These are phyloP conservation scores for Epicauta chinensis DNA, from an alignment of 1,140 invertebrate species.

Conservation along the genomic window DNA sequence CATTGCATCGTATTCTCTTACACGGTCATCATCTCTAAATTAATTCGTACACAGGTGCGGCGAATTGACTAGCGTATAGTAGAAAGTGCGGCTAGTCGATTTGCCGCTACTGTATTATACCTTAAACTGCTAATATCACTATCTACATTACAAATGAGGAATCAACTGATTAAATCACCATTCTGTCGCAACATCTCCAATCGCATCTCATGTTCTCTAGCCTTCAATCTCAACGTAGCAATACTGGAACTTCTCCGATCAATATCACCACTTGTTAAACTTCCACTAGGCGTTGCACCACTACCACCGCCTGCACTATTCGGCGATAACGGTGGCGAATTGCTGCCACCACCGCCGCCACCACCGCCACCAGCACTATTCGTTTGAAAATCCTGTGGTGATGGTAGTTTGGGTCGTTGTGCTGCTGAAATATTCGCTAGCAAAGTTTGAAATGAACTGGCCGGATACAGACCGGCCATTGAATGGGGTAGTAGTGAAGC, in stretches of 20 bases:
- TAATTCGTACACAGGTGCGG: too few species aligned
- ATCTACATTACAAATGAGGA: neutral
- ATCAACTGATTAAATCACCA: conserved; percentile 68
- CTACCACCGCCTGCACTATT: conserved; percentile 26
- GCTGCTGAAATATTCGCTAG: conserved; percentile 73
- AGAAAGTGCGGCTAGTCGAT: too few species aligned
- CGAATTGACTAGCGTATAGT: too few species aligned
- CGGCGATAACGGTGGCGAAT: conserved; percentile 51
- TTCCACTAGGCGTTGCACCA: neutral
- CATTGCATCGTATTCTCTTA: too few species aligned
- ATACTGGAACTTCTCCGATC: conserved; percentile 86
- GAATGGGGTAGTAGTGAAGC: conserved; percentile 57
- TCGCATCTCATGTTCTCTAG: conserved; percentile 84
- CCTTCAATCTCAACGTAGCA: conserved; percentile 81
- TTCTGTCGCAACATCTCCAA: conserved; percentile 77
- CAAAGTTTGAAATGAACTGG: conserved; percentile 77
- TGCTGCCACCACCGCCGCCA: neutral
- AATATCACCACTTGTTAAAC: conserved; percentile 45
- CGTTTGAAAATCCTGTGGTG: conserved; percentile 49
- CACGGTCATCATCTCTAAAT: too few species aligned
- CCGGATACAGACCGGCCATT: conserved; percentile 56
- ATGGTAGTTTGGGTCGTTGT: conserved; percentile 48
- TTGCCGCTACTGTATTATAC: too few species aligned
- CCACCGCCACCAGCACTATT: neutral
- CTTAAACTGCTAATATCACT: too few species aligned